Percentiles rank a stretch among this genome's conserved stretches.
Conservation (phyloP, 1,140 invertebrate genomes). For the Acromyrmex echinatior region DNA sequence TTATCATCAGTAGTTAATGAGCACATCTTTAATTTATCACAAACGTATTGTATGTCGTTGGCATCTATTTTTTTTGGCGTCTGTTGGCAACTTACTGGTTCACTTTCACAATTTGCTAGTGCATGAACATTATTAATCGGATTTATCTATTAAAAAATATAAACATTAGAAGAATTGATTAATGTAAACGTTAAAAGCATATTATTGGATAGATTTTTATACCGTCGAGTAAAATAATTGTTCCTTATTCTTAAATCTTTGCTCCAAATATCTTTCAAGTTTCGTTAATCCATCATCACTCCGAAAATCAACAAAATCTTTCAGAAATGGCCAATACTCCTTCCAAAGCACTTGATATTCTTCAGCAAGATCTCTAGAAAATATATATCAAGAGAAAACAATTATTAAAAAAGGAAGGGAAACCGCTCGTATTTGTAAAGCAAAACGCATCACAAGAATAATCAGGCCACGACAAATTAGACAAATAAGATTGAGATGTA, state of each 20-base stretch:
- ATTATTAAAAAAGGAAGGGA: not conserved
- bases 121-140: constrained; percentile 16
- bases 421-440: no score
- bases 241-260: constrained; percentile 79
- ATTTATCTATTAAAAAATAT: constrained; percentile 60
- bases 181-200: not conserved
- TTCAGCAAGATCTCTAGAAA: constrained; percentile 88
- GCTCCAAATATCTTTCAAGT: constrained; percentile 92
- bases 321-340: constrained; percentile 96
- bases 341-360: constrained; percentile 93
- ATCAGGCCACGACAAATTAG: no score
- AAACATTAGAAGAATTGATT: constrained; percentile 8
- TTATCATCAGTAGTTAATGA: constrained; percentile 25
- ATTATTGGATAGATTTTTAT: constrained; percentile 33
- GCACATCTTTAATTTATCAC: constrained; percentile 58
- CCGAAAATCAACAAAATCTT: constrained; percentile 92
- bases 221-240: constrained; percentile 60
- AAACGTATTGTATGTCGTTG: constrained; percentile 64
- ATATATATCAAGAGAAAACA: constrained; percentile 10
- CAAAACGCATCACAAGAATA: no score
- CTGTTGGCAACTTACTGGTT: constrained; percentile 28
- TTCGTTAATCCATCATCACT: constrained; percentile 90
- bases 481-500: no score
- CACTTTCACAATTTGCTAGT: not conserved
- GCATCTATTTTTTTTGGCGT: constrained; percentile 34